Evolutionary conservation across 1,140 invertebrate species (phyloP), one percentile per base, ranked within the genome.

Genomic region (Platyscapa corneri): DNA sequence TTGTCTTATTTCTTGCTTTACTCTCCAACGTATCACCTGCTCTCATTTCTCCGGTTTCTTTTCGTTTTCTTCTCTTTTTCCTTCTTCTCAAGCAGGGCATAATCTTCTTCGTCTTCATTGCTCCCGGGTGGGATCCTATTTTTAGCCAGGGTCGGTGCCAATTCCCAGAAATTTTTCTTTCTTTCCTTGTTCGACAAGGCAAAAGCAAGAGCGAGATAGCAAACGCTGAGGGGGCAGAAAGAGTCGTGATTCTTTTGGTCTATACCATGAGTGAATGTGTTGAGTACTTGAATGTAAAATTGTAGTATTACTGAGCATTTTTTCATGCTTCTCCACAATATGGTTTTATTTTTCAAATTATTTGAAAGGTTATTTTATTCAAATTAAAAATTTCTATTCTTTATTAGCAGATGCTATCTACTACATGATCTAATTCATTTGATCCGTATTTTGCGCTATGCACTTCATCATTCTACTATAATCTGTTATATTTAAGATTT

Each of bases 121-220:
- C 91, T 91, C 92, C 90, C 91, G 90, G 92, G 91, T 92, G 91
- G 92, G 91, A 92, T 92, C 87, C 91, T 93, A 92, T 93, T 84
- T 93, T 92, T 92, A 93, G 92, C 89, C 85, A 78, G 87, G 89
- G 37, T 49, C 23, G 34, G 14, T 23, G 76, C 88, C 88, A 89
- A 91, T 93, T 93, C 91, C 91, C 88, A 88, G 91, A 92, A 93
- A 89, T 86, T 88, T 88, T 87, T 70, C 79, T 84, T 88, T 87
- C 89, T 87, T 89, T 53, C 46, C n/a, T 32, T 14, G 8, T 39
- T 81, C 53, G 3, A 53, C 20, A 39, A 75, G 27, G 37, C 27
- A 14, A 42, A 20, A 23, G 34, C 14, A 1, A 75, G 12, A 3
- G 72, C 14, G 18, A 37, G 39, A 46, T 23, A 67, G 65, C 12